Evolutionary conservation across 1,140 invertebrate species (phyloP).

Genomic region (Atopsyche davidsoni): DNA sequence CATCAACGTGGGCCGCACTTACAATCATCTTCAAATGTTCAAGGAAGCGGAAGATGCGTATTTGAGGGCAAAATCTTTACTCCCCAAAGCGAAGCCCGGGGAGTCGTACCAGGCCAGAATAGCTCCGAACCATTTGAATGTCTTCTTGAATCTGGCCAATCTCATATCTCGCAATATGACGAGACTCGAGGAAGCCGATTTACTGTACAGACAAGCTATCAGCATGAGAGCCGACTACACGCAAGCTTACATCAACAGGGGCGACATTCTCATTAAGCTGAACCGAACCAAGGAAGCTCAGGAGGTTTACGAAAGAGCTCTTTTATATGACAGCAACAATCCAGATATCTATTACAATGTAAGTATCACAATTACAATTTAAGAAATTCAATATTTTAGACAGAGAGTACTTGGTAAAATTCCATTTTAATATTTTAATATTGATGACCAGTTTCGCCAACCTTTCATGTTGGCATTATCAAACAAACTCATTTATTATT

Average conservation of each 20-base stretch:
- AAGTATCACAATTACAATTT: too few relatives aligned
- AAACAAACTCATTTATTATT: too few relatives aligned
- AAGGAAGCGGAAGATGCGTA: conserved; percentile 90
- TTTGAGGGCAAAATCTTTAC: conserved; percentile 77
- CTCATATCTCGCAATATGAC: conserved; percentile 90
- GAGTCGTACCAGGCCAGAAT: conserved; percentile 93
- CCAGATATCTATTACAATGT: conserved; percentile 98
- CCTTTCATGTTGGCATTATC: too few relatives aligned
- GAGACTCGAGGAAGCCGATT: conserved; percentile 86
- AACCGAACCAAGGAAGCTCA: conserved; percentile 92
- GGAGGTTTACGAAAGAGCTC: conserved; percentile 88
- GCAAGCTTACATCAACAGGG: conserved; percentile 94
- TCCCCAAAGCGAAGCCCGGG: conserved; percentile 86
- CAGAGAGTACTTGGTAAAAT: too few relatives aligned
- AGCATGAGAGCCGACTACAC: conserved; percentile 97
- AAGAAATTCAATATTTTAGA: too few relatives aligned
- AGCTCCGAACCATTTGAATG: conserved; percentile 92
- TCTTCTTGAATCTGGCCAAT: conserved; percentile 93
- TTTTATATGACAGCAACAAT: conserved; percentile 90
- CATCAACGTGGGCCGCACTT: conserved; percentile 93
- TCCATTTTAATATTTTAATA: too few relatives aligned
- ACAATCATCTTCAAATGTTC: conserved; percentile 86
- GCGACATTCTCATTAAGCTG: conserved; percentile 92
- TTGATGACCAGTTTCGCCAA: too few relatives aligned
- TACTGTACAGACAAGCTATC: conserved; percentile 89